Evolutionary conservation across 2,888 invertebrate species (phyloP), one percentile per base, ranked within the genome.

Genomic region (Allacma fusca): DNA sequence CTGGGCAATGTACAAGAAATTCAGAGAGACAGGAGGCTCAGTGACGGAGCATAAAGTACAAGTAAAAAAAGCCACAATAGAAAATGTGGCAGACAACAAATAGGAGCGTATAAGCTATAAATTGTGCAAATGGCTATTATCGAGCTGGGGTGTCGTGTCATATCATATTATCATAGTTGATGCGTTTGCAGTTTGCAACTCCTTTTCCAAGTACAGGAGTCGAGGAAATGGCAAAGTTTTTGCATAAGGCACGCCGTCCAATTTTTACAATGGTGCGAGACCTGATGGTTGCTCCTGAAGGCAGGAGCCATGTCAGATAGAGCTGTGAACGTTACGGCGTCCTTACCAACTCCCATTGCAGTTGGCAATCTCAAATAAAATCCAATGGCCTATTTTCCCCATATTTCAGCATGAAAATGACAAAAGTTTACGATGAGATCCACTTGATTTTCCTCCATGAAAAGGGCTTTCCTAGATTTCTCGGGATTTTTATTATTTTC

Each of bases 381-480:
- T 75, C 57, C 69, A 59, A 69, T 75, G 75, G 69, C 57, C 75
- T 75, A 75, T 68, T 75, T 75, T 59, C 44, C 16, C 34, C 73
- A 77, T 79, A 80, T 77, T 78, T 80, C 65, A 78, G 77, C 77
- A 79, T 77, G 67, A 79, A 77, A 69, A 72, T 70, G 79, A 79
- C 77, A 79, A 77, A 79, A 79, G 62, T 74, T 79, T 50, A 19
- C 59, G 59, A 28, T 29, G 71, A 71, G 71, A 21, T 71, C 26
- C 71, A 57, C 71, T 57, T 70, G 28, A 28, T 65, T 26, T 24
- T 67, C 16, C 19, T 29, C 34, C 62, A 50, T 50, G 2, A 2
- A 62, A 62, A 62, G 62, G 62, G 9, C 16, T 12, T 62, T 62
- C 62, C 2, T 13, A 24, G 62, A 24, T 26, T 62, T 62, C 62